These are phyloP conservation scores for Candoia aspera DNA, from an alignment of 2,113 vertebrate genomes.

Conservation along the genomic window DNA sequence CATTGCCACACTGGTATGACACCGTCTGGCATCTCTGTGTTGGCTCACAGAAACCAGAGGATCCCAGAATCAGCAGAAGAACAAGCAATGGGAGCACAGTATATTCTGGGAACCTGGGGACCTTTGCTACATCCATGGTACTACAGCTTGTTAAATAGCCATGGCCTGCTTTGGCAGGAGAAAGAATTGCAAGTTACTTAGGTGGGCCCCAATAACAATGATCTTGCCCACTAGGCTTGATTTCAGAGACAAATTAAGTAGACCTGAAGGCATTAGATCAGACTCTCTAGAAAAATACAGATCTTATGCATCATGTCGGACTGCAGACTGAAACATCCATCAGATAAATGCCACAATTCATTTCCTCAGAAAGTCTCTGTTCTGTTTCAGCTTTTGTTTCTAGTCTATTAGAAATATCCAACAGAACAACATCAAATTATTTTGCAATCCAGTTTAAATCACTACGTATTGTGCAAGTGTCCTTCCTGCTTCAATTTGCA, in stretches of 20 bases:
- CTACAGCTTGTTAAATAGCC: neutral
- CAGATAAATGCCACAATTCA: slow-evolving; percentile 14
- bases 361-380: neutral
- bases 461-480: slow-evolving; percentile 17
- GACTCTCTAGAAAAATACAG: neutral
- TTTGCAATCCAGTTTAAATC: slow-evolving; percentile 37
- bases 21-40: neutral
- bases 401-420: neutral
- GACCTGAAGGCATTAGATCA: neutral
- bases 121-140: neutral
- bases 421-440: neutral
- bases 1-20: neutral
- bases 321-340: neutral
- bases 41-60: neutral
- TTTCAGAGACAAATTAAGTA: neutral
- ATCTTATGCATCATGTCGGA: neutral
- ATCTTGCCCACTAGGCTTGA: neutral
- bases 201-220: neutral
- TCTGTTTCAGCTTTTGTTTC: neutral
- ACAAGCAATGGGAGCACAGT: too few relatives aligned
- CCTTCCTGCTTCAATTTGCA: neutral
- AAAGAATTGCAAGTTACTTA: neutral
- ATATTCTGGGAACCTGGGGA: neutral
- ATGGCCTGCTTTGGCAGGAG: neutral
- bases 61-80: neutral